Conservation (phyloP, 2,797 vertebrate genomes). For the Protosalanx chinensis region DNA sequence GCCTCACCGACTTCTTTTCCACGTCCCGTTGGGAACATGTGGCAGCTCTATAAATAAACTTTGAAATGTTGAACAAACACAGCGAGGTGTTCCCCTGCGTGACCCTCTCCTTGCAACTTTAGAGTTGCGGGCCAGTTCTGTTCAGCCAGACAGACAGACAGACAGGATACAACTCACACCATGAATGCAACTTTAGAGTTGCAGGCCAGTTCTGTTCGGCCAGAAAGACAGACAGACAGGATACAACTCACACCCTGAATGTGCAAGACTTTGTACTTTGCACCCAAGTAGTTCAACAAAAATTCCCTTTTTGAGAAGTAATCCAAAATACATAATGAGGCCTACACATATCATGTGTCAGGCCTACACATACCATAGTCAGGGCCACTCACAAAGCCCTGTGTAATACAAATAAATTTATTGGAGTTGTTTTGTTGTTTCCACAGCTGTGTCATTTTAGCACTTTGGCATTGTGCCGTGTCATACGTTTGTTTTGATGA, state of each 20-base stretch:
- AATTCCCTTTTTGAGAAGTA: neutral
- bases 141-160: neutral
- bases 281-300: neutral
- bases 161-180: neutral
- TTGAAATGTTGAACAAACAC: slow-evolving; percentile 45
- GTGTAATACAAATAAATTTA: neutral
- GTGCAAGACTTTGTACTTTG: neutral
- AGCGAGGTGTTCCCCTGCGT: slow-evolving; percentile 48
- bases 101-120: slow-evolving; percentile 30
- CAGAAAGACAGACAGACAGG: neutral
- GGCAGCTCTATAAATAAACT: slow-evolving; percentile 61
- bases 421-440: slow-evolving; percentile 29
- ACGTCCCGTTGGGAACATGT: slow-evolving; percentile 43
- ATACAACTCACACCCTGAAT: neutral
- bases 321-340: no score
- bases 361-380: no score
- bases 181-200: neutral
- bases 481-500: slow-evolving; percentile 8
- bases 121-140: neutral
- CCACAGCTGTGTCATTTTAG: slow-evolving; percentile 30
- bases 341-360: no score
- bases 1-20: slow-evolving; percentile 25
- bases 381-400: neutral
- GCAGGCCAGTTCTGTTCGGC: neutral
- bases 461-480: neutral